phyloP scores from a whole-genome alignment of 2,797 vertebrate genomes.

The Aphelocoma californica region DNA sequence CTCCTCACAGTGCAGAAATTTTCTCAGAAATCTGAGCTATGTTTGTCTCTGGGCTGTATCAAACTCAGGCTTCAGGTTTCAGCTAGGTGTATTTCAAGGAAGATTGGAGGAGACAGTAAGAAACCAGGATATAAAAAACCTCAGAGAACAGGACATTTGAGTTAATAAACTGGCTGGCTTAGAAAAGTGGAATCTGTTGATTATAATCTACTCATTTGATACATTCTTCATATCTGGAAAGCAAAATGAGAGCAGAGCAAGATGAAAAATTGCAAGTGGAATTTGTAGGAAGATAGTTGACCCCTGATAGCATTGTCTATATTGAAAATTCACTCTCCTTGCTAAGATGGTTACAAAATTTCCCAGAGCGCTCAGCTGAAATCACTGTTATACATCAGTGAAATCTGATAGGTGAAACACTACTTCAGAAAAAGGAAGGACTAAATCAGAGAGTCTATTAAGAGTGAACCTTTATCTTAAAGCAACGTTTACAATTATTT shows the following conservation, averaged over 20 bases:
- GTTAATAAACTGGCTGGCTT: neutral
- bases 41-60: neutral
- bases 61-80: neutral
- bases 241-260: neutral
- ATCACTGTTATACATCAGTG: neutral
- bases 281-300: neutral
- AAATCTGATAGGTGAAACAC: neutral
- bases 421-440: neutral
- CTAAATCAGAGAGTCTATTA: neutral
- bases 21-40: neutral
- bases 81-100: neutral
- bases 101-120: neutral
- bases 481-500: neutral
- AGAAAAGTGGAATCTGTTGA: neutral
- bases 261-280: neutral
- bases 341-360: neutral
- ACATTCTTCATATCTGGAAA: neutral
- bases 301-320: neutral
- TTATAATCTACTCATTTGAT: slow-evolving; percentile 16
- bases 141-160: neutral
- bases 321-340: neutral
- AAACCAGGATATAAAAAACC: neutral
- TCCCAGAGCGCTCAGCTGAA: neutral
- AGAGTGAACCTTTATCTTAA: neutral
- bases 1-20: neutral